phyloP scores from a whole-genome alignment of 2,888 invertebrate species.

The Aporophyla nigra region DNA sequence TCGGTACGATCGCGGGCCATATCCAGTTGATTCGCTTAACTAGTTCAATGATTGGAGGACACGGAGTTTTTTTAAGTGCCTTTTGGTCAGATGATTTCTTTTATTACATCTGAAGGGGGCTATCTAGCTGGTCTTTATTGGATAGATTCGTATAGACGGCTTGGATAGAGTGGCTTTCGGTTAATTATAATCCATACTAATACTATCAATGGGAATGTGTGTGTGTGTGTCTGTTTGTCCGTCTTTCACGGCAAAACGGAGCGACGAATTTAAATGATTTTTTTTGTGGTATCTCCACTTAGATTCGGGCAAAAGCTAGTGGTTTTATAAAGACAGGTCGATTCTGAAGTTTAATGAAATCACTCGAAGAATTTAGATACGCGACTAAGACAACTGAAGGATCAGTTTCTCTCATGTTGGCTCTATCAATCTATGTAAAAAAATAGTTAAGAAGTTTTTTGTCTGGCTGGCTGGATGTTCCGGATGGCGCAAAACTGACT shows the following conservation, averaged over 20 bases:
- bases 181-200: too few species aligned
- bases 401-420: neutral
- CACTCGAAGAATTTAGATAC: neutral
- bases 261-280: too few species aligned
- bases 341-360: neutral
- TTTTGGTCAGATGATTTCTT: neutral
- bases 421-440: neutral
- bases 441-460: too few species aligned
- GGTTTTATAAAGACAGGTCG: neutral
- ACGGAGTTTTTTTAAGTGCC: conserved; percentile 19
- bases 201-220: too few species aligned
- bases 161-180: neutral
- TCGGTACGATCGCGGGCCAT: conserved; percentile 31
- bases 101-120: neutral
- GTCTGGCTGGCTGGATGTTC: too few species aligned
- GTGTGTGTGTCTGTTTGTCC: too few species aligned
- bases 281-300: too few species aligned
- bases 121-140: neutral
- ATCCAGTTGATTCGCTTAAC: conserved; percentile 40
- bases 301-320: too few species aligned
- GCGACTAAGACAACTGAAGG: neutral
- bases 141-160: neutral
- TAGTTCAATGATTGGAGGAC: conserved; percentile 25
- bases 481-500: too few species aligned
- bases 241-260: too few species aligned